A percentile compares a stretch with the other conserved stretches of the same genome.
phyloP scores from a whole-genome alignment of 1,140 invertebrate species.

The Bombus huntii region DNA sequence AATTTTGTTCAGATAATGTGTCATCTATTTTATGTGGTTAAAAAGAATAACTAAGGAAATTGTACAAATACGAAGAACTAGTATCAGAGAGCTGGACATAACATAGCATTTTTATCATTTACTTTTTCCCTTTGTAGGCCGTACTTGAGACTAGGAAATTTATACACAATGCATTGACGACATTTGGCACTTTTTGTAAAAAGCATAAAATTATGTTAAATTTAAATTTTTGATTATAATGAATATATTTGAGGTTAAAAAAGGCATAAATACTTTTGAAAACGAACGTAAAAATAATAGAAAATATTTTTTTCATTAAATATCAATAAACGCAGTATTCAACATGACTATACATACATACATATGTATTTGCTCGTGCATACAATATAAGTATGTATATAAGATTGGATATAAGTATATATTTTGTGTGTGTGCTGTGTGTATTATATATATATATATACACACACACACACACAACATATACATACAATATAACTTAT shows the following conservation, averaged over 20 bases:
- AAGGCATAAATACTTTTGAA: not conserved
- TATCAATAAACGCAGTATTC: constrained; percentile 42
- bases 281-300: not conserved
- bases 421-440: too few relatives aligned
- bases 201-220: not conserved
- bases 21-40: not conserved
- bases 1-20: not conserved
- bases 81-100: not conserved
- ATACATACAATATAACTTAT: not conserved
- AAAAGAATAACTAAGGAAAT: not conserved
- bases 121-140: not conserved
- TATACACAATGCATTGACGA: not conserved
- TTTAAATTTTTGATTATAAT: not conserved
- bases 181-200: constrained; percentile 9
- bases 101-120: too few relatives aligned
- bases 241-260: not conserved
- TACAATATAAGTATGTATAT: not conserved
- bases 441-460: not conserved
- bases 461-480: not conserved
- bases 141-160: not conserved
- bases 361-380: not conserved
- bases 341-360: constrained; percentile 11
- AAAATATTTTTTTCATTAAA: not conserved
- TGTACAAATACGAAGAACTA: constrained; percentile 17
- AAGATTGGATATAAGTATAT: not conserved